A percentile compares a stretch with the other conserved stretches of the same genome.
These are phyloP conservation scores for Callipepla squamata DNA, from an alignment of 2,113 vertebrate species.

Conservation along the genomic window DNA sequence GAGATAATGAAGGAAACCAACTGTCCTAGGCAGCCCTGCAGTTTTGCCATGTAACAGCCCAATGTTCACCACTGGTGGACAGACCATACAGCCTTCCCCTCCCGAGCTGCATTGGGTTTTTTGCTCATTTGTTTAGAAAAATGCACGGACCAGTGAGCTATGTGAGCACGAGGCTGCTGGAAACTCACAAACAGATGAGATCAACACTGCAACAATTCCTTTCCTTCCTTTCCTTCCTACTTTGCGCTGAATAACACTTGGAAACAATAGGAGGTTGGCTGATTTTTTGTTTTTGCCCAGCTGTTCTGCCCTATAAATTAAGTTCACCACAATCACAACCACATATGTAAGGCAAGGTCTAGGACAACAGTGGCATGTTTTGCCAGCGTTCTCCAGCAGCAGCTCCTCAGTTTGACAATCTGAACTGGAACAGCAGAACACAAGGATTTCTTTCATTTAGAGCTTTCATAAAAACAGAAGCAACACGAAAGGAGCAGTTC, in stretches of 20 bases:
- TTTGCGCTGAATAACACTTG: not conserved
- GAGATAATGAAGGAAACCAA: not conserved
- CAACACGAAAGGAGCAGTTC: conserved; percentile 20
- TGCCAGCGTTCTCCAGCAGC: conserved; percentile 12
- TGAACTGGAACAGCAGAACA: not conserved
- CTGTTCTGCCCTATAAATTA: not conserved
- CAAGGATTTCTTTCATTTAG: conserved; percentile 28
- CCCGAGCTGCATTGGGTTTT: not conserved
- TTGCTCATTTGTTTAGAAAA: not conserved
- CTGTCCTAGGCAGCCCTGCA: not conserved
- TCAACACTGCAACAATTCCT: not conserved
- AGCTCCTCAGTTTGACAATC: not conserved
- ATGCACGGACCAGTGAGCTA: not conserved
- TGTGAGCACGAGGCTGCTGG: not conserved
- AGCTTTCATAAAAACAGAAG: conserved; percentile 30
- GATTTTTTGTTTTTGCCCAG: not conserved
- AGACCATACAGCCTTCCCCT: not conserved
- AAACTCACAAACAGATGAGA: not conserved
- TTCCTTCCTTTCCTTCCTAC: not conserved
- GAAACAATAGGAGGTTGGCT: not conserved
- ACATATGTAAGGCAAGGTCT: not conserved
- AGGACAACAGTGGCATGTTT: not conserved
- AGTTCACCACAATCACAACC: conserved; percentile 19
- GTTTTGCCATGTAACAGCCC: not conserved
- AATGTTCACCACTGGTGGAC: not conserved